Percentiles rank a stretch among this genome's conserved stretches.
phyloP scores from a whole-genome alignment of 2,113 vertebrate species.

The Aplodontia rufa region DNA sequence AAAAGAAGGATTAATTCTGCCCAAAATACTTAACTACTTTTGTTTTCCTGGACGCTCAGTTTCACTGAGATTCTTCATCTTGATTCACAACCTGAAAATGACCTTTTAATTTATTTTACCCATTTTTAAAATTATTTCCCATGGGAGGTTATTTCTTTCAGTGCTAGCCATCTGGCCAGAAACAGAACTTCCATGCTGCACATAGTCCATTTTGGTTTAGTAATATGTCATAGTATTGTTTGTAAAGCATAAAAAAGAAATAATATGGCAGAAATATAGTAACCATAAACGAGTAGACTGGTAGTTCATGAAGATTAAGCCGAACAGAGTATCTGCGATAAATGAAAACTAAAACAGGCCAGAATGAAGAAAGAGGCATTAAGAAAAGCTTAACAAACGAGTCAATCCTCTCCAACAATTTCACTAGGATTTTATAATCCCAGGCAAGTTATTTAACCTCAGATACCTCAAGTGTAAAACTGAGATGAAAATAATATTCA shows the following conservation, averaged over 20 bases:
- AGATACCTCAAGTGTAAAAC: slow-evolving; percentile 54
- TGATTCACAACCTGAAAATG: neutral
- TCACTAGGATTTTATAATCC: neutral
- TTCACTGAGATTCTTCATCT: neutral
- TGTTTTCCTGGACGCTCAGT: neutral
- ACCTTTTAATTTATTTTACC: neutral
- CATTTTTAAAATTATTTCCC: neutral
- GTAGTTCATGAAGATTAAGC: neutral
- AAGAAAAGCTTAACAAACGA: neutral
- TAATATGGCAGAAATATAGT: neutral
- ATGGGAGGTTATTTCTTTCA: neutral
- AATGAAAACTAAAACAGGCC: neutral
- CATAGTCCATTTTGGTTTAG: neutral
- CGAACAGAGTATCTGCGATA: neutral
- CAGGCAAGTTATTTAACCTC: slow-evolving; percentile 45
- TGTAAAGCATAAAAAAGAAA: neutral
- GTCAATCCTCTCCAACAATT: neutral
- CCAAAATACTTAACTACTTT: neutral
- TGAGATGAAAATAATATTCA: slow-evolving; percentile 51
- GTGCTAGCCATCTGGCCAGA: neutral
- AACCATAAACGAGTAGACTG: neutral
- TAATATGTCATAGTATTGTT: neutral
- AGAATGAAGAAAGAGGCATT: neutral
- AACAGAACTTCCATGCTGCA: neutral
- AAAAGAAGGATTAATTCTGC: neutral